phyloP scores from a whole-genome alignment of 2,888 invertebrate genomes.

The Diabrotica balteata region DNA sequence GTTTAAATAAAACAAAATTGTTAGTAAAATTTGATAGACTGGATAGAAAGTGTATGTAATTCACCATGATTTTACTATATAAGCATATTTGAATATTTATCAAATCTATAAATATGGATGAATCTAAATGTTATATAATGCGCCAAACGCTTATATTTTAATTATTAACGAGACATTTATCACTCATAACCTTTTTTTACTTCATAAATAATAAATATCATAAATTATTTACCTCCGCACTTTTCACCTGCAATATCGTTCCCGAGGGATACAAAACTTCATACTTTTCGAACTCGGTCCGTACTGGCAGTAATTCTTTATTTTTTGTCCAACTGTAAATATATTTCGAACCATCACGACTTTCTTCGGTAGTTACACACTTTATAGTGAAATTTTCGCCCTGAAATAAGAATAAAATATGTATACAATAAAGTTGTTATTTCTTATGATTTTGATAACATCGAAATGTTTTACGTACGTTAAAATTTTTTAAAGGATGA shows the following conservation, averaged over 20 bases:
- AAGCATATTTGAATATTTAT: too few species aligned
- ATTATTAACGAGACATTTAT: too few species aligned
- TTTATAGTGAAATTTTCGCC: slow-evolving; percentile 74
- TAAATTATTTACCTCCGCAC: slow-evolving; percentile 69
- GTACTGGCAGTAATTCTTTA: slow-evolving; percentile 74
- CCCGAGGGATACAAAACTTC: slow-evolving; percentile 86
- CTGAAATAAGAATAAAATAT: slow-evolving; percentile 56
- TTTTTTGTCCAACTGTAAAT: slow-evolving; percentile 88
- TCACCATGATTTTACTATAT: too few species aligned
- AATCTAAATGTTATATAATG: too few species aligned
- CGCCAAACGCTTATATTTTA: too few species aligned
- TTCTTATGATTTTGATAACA: not conserved
- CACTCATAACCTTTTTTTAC: too few species aligned
- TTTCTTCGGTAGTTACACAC: slow-evolving; percentile 76
- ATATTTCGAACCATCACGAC: slow-evolving; percentile 66
- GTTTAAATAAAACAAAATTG: too few species aligned
- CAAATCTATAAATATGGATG: too few species aligned
- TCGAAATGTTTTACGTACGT: too few species aligned
- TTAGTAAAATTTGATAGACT: too few species aligned
- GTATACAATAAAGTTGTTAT: not conserved
- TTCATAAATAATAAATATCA: not conserved
- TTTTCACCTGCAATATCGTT: slow-evolving; percentile 79
- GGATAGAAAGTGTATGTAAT: too few species aligned
- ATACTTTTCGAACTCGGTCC: slow-evolving; percentile 80
- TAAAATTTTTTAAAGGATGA: too few species aligned